These are phyloP conservation scores for Syrista parreyssii DNA, from an alignment of 2,888 invertebrate species.

Conservation along the genomic window DNA sequence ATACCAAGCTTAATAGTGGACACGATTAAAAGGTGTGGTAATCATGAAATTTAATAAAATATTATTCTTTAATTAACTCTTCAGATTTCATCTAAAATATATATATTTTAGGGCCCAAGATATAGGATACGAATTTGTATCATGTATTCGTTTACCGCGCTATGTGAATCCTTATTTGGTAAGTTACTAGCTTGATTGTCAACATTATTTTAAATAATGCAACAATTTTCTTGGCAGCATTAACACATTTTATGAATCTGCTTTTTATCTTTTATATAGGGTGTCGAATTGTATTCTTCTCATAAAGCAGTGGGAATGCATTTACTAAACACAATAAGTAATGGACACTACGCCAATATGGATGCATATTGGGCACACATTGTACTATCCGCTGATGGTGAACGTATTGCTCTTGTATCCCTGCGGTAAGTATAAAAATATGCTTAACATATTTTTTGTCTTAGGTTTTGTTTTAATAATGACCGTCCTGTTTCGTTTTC, in stretches of 20 bases:
- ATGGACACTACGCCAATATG: constrained; percentile 73
- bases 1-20: constrained; percentile 76
- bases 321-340: constrained; percentile 73
- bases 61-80: background rate
- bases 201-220: too few relatives aligned
- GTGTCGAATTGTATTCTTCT: constrained; percentile 77
- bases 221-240: constrained; percentile 2
- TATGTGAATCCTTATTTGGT: constrained; percentile 76
- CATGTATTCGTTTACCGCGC: constrained; percentile 74
- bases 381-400: constrained; percentile 72
- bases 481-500: constrained; percentile 39
- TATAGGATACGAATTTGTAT: constrained; percentile 57
- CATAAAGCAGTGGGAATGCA: constrained; percentile 79
- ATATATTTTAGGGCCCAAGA: constrained; percentile 62
- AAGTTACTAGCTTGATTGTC: constrained; percentile 39
- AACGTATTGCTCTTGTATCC: constrained; percentile 76
- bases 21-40: constrained; percentile 70
- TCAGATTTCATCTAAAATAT: background rate
- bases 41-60: too few relatives aligned
- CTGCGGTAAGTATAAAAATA: constrained; percentile 70
- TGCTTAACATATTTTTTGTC: background rate
- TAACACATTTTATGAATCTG: constrained; percentile 8
- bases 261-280: constrained; percentile 67
- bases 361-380: constrained; percentile 80
- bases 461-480: constrained; percentile 4